phyloP scores from a whole-genome alignment of 2,888 invertebrate genomes.

The Pherbina coryleti region DNA sequence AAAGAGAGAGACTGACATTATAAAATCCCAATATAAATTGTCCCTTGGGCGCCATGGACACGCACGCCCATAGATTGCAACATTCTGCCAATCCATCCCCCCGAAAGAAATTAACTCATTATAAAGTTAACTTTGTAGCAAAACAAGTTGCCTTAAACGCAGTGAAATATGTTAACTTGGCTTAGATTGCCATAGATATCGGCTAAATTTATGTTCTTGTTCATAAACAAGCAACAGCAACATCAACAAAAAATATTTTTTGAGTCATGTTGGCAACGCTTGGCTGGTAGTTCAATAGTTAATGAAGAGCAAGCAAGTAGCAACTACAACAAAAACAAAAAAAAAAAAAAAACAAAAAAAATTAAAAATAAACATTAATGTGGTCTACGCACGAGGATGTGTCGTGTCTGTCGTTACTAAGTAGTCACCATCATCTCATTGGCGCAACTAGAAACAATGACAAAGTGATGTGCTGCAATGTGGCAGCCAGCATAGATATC shows the following conservation, averaged over 20 bases:
- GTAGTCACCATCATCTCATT: background rate
- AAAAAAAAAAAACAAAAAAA: background rate
- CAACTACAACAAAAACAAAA: too few relatives aligned
- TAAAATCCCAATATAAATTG: background rate
- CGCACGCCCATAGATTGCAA: background rate
- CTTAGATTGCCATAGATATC: conserved; percentile 3
- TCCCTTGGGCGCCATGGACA: background rate
- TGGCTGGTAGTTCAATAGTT: background rate
- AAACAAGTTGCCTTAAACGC: background rate
- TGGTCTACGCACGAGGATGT: conserved; percentile 6
- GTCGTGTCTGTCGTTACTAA: background rate
- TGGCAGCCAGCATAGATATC: conserved; percentile 13
- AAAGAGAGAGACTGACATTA: background rate
- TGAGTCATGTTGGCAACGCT: background rate
- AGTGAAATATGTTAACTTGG: background rate
- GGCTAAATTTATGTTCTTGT: background rate
- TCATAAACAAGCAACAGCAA: background rate
- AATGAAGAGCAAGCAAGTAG: too few relatives aligned
- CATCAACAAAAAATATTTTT: background rate
- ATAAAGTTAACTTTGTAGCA: background rate
- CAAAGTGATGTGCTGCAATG: background rate
- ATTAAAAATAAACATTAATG: background rate
- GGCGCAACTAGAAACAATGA: background rate
- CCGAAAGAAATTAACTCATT: background rate
- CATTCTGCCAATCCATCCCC: background rate